Percentiles rank a stretch among this genome's conserved stretches.
These are phyloP conservation scores for Paradoxurus hermaphroditus DNA, from an alignment of 2,113 vertebrate genomes.

Conservation along the genomic window DNA sequence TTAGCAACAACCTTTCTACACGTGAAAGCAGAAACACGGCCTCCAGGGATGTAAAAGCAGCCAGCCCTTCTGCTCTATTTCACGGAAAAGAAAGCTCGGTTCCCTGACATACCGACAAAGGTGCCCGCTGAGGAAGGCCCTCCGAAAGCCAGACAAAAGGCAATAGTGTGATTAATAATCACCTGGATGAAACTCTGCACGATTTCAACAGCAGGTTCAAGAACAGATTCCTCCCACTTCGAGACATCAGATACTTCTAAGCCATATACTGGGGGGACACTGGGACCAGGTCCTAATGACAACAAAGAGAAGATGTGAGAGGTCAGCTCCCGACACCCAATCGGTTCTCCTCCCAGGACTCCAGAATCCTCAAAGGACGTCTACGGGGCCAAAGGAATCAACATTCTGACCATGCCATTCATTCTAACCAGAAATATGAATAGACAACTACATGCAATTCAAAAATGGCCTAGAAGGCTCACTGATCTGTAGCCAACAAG, in stretches of 20 bases:
- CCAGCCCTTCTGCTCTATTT: conserved; percentile 25
- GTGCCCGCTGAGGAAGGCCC: neutral
- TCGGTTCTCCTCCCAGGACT: neutral
- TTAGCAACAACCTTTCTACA: conserved; percentile 56
- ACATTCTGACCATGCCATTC: neutral
- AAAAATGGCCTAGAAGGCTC: neutral
- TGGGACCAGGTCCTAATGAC: conserved; percentile 89
- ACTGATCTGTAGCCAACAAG: neutral
- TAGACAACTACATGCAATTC: neutral
- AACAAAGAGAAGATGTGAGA: conserved; percentile 35
- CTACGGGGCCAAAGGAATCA: neutral
- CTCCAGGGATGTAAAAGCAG: conserved; percentile 28
- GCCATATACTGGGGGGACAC: conserved; percentile 89
- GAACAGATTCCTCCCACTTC: conserved; percentile 90
- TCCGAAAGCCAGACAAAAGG: neutral
- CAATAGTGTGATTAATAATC: conserved; percentile 22
- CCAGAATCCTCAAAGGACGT: neutral
- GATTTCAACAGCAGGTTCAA: conserved; percentile 92
- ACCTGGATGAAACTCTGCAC: conserved; percentile 94
- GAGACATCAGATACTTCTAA: conserved; percentile 92
- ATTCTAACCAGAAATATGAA: conserved; percentile 38
- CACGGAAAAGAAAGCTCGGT: neutral
- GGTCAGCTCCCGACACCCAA: neutral
- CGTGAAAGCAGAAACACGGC: conserved; percentile 1
- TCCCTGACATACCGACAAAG: neutral